A percentile compares a stretch with the other conserved stretches of the same genome.
Conservation (phyloP, 2,113 vertebrate genomes). For the Trogon melanurus region DNA sequence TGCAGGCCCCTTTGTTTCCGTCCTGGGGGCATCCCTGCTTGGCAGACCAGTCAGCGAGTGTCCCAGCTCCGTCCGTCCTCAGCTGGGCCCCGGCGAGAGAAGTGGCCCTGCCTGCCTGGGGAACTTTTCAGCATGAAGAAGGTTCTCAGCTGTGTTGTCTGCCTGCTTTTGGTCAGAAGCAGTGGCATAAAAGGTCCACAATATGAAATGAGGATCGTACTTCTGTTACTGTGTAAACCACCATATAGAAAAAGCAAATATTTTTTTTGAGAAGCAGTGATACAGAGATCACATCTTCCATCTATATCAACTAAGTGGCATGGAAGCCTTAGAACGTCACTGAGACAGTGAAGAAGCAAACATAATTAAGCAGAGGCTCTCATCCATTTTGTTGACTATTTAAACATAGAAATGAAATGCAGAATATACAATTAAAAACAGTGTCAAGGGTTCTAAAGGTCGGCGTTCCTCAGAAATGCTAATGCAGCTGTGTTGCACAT, state of each 20-base stretch:
- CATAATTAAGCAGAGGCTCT: neutral
- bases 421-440: slow-evolving; percentile 12
- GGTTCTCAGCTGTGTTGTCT: neutral
- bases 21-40: neutral
- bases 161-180: neutral
- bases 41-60: neutral
- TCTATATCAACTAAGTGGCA: fast-evolving
- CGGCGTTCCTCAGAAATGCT: neutral
- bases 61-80: neutral
- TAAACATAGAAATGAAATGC: neutral
- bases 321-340: neutral
- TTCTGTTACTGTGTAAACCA: neutral
- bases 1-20: neutral
- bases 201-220: neutral
- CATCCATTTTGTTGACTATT: neutral
- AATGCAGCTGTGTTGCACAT: slow-evolving; percentile 53
- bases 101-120: neutral
- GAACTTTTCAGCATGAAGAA: neutral
- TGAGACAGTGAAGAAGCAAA: neutral
- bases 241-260: neutral
- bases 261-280: neutral
- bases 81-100: neutral
- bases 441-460: neutral
- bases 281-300: neutral
- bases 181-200: neutral